Conservation (phyloP, 2,113 vertebrate genomes). For the Pagrus major region DNA sequence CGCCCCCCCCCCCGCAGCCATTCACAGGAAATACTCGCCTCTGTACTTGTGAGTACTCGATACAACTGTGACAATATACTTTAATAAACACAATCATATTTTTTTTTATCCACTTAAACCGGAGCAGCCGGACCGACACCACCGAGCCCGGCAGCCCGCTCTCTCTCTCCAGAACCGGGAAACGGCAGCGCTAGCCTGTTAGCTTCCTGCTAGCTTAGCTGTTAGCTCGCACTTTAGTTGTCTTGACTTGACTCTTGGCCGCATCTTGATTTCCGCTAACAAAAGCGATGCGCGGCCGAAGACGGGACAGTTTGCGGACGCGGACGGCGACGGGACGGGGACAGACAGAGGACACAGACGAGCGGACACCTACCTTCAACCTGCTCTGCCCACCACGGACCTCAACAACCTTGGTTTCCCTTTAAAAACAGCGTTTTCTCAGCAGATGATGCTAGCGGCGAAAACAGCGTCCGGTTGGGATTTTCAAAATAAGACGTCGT, state of each 20-base stretch:
- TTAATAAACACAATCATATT: not conserved
- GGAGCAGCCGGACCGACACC: not conserved
- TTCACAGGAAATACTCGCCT: conserved; percentile 18
- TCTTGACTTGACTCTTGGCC: conserved; percentile 57
- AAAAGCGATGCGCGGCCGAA: not conserved
- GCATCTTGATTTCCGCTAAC: conserved; percentile 54
- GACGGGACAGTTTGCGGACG: not conserved
- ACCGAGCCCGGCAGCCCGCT: not conserved
- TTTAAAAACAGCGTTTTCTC: conserved; percentile 75
- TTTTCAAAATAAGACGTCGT: conserved; percentile 65
- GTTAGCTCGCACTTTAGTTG: conserved; percentile 67
- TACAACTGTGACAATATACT: not conserved
- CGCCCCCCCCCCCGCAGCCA: conserved; percentile 26
- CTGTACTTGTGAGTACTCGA: conserved; percentile 16
- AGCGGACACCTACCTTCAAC: conserved; percentile 68
- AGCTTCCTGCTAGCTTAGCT: conserved; percentile 73
- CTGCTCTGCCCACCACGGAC: conserved; percentile 62
- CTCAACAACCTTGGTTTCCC: conserved; percentile 83
- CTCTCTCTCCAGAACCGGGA: conserved; percentile 4
- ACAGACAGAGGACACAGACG: not conserved
- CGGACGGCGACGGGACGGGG: rapidly evolving
- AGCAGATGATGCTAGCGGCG: conserved; percentile 28
- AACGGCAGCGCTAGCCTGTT: conserved; percentile 60
- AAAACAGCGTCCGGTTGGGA: conserved; percentile 24
- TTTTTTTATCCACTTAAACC: not conserved